Conservation (phyloP, 2,888 invertebrate genomes). For the Limenitis arthemis region DNA sequence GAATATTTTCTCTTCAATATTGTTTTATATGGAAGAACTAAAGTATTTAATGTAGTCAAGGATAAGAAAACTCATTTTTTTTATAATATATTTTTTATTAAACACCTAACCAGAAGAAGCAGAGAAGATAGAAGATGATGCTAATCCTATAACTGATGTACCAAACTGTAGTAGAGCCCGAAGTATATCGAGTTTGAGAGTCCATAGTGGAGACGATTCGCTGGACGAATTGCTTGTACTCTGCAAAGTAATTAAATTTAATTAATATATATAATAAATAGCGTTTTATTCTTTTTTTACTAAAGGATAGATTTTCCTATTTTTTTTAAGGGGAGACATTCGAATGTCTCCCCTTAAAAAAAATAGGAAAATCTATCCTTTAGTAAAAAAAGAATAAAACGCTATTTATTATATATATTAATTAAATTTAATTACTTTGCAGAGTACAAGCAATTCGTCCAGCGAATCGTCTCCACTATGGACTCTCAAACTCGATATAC, state of each 20-base stretch:
- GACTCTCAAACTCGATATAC: constrained; percentile 51
- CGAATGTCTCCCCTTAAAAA: too few relatives aligned
- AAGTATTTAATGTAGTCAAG: constrained; percentile 14
- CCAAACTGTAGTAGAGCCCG: constrained; percentile 50
- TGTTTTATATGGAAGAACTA: too few relatives aligned
- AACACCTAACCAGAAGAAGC: constrained; percentile 10
- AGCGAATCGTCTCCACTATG: constrained; percentile 36
- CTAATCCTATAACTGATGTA: constrained; percentile 44
- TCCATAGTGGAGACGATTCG: constrained; percentile 40
- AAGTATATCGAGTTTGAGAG: constrained; percentile 50
- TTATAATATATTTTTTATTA: too few relatives aligned
- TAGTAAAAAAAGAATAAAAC: neutral
- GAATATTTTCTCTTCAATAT: too few relatives aligned
- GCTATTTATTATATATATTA: neutral
- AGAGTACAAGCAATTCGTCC: neutral
- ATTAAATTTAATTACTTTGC: neutral
- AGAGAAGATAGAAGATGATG: constrained; percentile 37
- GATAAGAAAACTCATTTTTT: constrained; percentile 12
- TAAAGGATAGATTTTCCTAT: neutral
- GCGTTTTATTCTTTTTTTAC: neutral
- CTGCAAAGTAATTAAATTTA: neutral
- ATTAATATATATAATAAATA: neutral
- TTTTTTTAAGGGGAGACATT: too few relatives aligned
- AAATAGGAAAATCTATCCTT: neutral
- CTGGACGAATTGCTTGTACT: neutral